Evolutionary conservation across 2,113 vertebrate species (phyloP).

Genomic region (Ascaphus truei): DNA sequence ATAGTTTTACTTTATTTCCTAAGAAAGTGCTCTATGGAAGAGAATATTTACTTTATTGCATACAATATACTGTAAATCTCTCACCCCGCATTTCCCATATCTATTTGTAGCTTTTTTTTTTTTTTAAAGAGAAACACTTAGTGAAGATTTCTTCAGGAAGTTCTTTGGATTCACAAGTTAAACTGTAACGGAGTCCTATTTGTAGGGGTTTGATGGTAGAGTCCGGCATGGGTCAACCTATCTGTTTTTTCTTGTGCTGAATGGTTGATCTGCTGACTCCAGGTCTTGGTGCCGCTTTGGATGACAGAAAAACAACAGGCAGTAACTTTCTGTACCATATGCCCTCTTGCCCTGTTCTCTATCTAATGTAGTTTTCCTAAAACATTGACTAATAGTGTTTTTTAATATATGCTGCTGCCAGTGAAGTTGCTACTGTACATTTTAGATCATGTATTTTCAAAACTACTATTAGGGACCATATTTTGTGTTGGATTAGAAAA

Average conservation of each 20-base stretch:
- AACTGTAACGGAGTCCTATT: constrained; percentile 66
- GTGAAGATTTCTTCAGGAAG: constrained; percentile 52
- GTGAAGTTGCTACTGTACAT: not conserved
- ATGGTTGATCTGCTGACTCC: constrained; percentile 57
- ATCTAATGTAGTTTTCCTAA: not conserved
- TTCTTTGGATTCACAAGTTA: constrained; percentile 65
- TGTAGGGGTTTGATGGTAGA: constrained; percentile 57
- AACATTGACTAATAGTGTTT: not conserved
- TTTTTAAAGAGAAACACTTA: constrained; percentile 45
- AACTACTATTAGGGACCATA: no score
- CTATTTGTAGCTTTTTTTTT: constrained; percentile 29
- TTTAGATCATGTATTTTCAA: no score
- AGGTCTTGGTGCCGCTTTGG: not conserved
- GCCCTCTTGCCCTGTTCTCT: not conserved
- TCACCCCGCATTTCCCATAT: constrained; percentile 3
- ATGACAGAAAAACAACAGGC: not conserved
- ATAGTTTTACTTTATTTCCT: no score
- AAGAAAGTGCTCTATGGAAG: no score
- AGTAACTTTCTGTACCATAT: constrained; percentile 1
- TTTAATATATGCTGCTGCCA: no score
- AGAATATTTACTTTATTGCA: no score
- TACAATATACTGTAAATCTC: no score
- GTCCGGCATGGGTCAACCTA: constrained; percentile 52
- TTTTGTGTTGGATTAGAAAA: no score
- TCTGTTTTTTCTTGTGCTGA: constrained; percentile 41